A percentile compares a stretch with the other conserved stretches of the same genome.
These are phyloP conservation scores for Oncorhynchus tshawytscha DNA, from an alignment of 2,113 vertebrate genomes.

Conservation along the genomic window DNA sequence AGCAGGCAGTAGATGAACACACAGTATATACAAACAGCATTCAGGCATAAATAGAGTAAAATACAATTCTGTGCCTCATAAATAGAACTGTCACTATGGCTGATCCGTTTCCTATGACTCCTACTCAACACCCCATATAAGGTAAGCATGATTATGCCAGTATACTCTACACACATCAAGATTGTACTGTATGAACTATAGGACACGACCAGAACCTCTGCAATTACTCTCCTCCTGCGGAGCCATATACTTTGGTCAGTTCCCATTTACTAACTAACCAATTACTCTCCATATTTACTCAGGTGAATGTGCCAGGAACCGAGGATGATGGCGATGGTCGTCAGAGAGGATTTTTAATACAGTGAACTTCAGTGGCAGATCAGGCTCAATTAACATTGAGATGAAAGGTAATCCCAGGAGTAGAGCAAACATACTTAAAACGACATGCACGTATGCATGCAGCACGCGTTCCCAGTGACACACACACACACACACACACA, in stretches of 20 bases:
- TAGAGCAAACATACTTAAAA: neutral
- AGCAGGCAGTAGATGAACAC: too few species aligned
- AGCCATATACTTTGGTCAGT: neutral
- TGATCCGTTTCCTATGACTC: too few species aligned
- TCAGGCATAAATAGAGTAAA: too few species aligned
- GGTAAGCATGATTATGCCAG: too few species aligned
- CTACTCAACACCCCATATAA: too few species aligned
- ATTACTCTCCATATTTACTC: neutral
- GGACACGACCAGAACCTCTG: neutral
- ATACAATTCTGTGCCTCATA: too few species aligned
- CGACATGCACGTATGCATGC: conserved; percentile 2
- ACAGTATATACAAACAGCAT: too few species aligned
- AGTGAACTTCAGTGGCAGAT: neutral
- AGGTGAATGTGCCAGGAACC: neutral
- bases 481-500: neutral
- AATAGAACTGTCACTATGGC: too few species aligned
- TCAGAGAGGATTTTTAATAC: neutral
- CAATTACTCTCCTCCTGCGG: neutral
- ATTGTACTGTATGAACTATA: too few species aligned
- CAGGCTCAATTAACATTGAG: conserved; percentile 27
- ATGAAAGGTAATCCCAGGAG: conserved; percentile 25
- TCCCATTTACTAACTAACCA: conserved; percentile 1
- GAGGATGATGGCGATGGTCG: neutral
- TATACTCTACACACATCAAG: too few species aligned
- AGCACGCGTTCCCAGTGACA: too few species aligned